Percentiles rank a stretch among this genome's conserved stretches.
phyloP scores from a whole-genome alignment of 2,797 vertebrate species.

The Arrhamphus sclerolepis region DNA sequence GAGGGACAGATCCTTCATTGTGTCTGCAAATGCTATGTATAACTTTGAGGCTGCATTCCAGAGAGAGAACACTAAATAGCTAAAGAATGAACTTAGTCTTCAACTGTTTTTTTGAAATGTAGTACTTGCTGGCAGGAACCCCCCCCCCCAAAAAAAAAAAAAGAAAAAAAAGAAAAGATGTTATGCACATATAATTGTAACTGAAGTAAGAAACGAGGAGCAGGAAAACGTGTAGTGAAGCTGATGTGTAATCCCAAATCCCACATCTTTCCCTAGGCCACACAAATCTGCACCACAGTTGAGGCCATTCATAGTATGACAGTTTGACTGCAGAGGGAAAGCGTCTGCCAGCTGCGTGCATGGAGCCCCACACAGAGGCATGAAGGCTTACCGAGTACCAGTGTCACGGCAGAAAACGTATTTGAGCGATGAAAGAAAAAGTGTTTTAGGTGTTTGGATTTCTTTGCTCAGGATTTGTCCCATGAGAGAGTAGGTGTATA shows the following conservation, averaged over 20 bases:
- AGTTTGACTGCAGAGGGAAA: conserved; percentile 57
- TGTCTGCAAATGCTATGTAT: background rate
- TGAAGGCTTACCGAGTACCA: conserved; percentile 31
- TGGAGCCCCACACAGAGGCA: conserved; percentile 18
- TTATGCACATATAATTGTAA: conserved; percentile 1
- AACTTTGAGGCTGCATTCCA: background rate
- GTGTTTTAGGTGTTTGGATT: conserved; percentile 56
- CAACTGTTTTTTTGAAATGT: background rate
- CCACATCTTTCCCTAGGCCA: conserved; percentile 61
- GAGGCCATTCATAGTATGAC: conserved; percentile 70
- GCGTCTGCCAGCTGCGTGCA: conserved; percentile 45
- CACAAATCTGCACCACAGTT: conserved; percentile 63
- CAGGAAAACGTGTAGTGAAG: conserved; percentile 44
- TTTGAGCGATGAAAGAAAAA: conserved; percentile 58
- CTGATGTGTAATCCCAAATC: conserved; percentile 62
- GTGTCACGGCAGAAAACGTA: conserved; percentile 51
- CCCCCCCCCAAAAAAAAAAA: no score
- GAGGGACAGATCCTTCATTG: no score
- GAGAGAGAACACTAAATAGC: background rate
- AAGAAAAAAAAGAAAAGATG: no score
- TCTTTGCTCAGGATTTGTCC: conserved; percentile 58
- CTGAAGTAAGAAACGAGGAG: conserved; percentile 4
- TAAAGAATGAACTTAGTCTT: background rate
- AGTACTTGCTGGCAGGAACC: background rate
- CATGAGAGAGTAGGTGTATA: conserved; percentile 40